A percentile compares a stretch with the other conserved stretches of the same genome.
These are phyloP conservation scores for Anolis apletophallus DNA, from an alignment of 2,797 vertebrate genomes.

Conservation along the genomic window DNA sequence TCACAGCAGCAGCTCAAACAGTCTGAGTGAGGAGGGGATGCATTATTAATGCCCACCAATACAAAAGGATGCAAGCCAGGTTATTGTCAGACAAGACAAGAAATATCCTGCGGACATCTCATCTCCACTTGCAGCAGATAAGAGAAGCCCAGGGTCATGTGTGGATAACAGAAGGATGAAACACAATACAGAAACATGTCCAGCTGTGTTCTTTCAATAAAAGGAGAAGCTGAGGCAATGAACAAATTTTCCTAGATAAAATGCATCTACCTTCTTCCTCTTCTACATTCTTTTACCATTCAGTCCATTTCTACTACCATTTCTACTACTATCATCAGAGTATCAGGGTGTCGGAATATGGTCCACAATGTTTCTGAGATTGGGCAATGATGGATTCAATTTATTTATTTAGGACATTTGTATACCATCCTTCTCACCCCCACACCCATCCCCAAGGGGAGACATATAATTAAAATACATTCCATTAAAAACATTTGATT, in stretches of 20 bases:
- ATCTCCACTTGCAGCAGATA: neutral
- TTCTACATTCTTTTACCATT: too few relatives aligned
- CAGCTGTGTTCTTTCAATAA: neutral
- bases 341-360: neutral
- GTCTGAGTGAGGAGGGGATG: constrained; percentile 13
- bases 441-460: too few relatives aligned
- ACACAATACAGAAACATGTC: neutral
- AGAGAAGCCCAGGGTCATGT: neutral
- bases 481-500: too few relatives aligned
- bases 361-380: too few relatives aligned
- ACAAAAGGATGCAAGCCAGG: constrained; percentile 1
- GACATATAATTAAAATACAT: too few relatives aligned
- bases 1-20: neutral
- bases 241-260: neutral
- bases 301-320: neutral
- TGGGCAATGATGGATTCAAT: too few relatives aligned
- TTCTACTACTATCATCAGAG: neutral
- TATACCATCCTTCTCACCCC: too few relatives aligned
- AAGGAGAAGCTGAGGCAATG: neutral
- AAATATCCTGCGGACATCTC: neutral
- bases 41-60: constrained; percentile 43
- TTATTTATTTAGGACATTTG: too few relatives aligned
- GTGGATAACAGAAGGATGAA: neutral
- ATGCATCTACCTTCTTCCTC: neutral
- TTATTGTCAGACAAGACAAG: neutral